These are phyloP conservation scores for Netelia virgata DNA, from an alignment of 2,888 invertebrate species.

Conservation along the genomic window DNA sequence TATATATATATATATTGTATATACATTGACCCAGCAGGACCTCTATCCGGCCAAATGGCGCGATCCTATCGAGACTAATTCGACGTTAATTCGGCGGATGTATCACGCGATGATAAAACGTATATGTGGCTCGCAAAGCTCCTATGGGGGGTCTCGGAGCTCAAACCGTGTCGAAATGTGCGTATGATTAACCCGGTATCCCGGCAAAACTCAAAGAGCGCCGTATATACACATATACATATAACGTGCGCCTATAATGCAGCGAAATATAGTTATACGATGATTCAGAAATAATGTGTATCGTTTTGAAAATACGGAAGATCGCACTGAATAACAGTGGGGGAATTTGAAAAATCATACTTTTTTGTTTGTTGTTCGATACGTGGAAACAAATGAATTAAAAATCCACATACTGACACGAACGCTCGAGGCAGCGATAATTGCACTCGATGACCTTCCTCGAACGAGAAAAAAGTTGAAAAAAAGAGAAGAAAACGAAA, in stretches of 20 bases:
- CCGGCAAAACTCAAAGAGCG: conserved; percentile 33
- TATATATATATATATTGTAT: background rate
- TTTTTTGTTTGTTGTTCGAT: background rate
- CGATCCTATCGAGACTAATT: conserved; percentile 72
- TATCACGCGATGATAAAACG: conserved; percentile 66
- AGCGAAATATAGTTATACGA: background rate
- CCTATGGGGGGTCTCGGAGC: conserved; percentile 1
- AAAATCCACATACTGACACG: conserved; percentile 13
- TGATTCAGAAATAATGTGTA: conserved; percentile 35
- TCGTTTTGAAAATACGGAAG: background rate
- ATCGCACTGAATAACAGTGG: background rate
- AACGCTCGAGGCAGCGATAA: conserved; percentile 26
- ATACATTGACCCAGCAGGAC: conserved; percentile 11
- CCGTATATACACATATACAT: background rate
- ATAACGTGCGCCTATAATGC: background rate
- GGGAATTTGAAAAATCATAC: background rate
- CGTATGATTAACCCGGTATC: conserved; percentile 50
- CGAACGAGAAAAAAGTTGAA: conserved; percentile 26
- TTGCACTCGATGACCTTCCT: conserved; percentile 44
- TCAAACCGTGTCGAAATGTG: conserved; percentile 49
- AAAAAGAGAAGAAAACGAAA: background rate
- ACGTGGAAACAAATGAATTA: conserved; percentile 1
- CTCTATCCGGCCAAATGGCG: conserved; percentile 72
- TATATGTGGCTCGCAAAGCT: background rate
- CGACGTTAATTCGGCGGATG: conserved; percentile 63